Evolutionary conservation across 2,888 invertebrate genomes (phyloP).

Genomic region (Aphrophora alni): DNA sequence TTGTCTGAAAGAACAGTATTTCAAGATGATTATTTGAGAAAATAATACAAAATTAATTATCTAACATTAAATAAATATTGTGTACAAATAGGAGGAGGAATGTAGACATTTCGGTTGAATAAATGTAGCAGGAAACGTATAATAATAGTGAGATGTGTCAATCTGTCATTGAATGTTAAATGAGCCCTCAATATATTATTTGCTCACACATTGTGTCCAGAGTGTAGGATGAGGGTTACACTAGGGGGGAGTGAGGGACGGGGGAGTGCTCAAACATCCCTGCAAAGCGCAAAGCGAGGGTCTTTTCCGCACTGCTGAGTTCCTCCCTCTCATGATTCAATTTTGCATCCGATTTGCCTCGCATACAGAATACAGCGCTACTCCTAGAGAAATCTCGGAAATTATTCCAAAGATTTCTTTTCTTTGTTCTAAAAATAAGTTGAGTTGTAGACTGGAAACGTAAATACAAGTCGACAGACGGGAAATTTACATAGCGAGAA

Average conservation of each 20-base stretch:
- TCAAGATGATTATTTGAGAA: no score
- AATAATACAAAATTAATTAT: no score
- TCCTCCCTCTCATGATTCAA: not conserved
- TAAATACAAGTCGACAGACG: not conserved
- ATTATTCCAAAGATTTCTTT: constrained; percentile 9
- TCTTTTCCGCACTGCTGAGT: constrained; percentile 9
- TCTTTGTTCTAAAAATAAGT: not conserved
- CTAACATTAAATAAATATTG: no score
- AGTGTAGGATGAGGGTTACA: not conserved
- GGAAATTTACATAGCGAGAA: not conserved
- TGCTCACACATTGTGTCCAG: constrained; percentile 6
- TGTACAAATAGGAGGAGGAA: no score
- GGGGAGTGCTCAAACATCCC: not conserved
- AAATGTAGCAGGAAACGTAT: not conserved
- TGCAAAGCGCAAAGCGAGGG: constrained; percentile 9
- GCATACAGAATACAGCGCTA: not conserved
- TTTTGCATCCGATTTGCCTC: constrained; percentile 9
- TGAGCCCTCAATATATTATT: not conserved
- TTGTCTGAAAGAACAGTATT: no score
- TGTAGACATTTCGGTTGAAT: no score
- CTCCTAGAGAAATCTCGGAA: not conserved
- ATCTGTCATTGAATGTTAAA: not conserved
- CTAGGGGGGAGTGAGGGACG: not conserved
- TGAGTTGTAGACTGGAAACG: not conserved
- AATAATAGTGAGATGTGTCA: not conserved